A percentile compares a stretch with the other conserved stretches of the same genome.
Conservation (phyloP, 2,113 vertebrate genomes). For the Poecilia latipinna region DNA sequence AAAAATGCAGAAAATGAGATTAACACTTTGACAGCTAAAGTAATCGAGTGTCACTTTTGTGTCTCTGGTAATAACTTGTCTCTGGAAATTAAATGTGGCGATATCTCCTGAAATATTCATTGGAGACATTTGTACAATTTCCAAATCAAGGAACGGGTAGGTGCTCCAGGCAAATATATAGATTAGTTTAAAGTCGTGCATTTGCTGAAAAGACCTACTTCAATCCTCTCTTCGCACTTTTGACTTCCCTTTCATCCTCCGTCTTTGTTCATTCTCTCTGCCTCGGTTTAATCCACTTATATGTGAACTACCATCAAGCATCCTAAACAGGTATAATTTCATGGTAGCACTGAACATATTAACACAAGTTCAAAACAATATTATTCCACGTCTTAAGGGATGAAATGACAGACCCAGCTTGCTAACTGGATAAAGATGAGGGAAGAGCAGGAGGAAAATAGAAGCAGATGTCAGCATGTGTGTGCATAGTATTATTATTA, state of each 20-base stretch:
- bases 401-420: constrained; percentile 19
- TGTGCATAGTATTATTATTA: background rate
- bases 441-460: constrained; percentile 18
- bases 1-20: constrained; percentile 38
- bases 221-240: background rate
- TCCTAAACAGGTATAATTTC: constrained; percentile 64
- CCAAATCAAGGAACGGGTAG: background rate
- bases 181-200: background rate
- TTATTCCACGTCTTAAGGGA: constrained; percentile 41
- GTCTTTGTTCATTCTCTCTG: constrained; percentile 22
- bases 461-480: background rate
- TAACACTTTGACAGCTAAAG: constrained; percentile 46
- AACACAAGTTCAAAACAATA: constrained; percentile 54
- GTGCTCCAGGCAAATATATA: background rate
- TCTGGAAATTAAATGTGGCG: constrained; percentile 1
- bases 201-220: constrained; percentile 13
- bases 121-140: background rate
- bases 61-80: constrained; percentile 18
- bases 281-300: constrained; percentile 33
- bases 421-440: constrained; percentile 41
- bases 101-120: constrained; percentile 10
- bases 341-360: constrained; percentile 66
- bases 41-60: constrained; percentile 42
- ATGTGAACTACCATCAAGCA: constrained; percentile 7
- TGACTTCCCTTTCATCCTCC: constrained; percentile 16